Percentiles rank a stretch among this genome's conserved stretches.
These are phyloP conservation scores for Catagonus wagneri DNA, from an alignment of 2,113 vertebrate genomes.

Conservation along the genomic window DNA sequence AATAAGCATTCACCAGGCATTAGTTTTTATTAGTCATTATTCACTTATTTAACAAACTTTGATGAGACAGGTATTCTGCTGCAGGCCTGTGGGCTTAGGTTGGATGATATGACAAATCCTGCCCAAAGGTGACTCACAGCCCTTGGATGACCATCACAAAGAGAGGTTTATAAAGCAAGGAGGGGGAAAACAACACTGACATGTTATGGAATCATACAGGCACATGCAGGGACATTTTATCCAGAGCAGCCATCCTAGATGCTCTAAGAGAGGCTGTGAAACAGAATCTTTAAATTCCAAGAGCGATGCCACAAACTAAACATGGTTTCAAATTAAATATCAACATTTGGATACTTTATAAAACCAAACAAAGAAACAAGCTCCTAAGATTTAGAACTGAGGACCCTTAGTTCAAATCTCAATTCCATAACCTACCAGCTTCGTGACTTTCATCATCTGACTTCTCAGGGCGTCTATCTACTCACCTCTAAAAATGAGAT, in stretches of 20 bases:
- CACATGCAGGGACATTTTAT: neutral
- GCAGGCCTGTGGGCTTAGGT: neutral
- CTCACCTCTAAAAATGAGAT: slow-evolving; percentile 20
- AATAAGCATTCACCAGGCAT: neutral
- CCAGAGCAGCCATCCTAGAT: neutral
- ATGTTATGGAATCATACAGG: neutral
- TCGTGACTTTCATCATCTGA: neutral
- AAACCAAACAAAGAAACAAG: neutral
- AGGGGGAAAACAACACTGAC: neutral
- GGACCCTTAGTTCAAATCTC: neutral
- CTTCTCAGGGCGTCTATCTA: neutral
- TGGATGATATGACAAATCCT: neutral
- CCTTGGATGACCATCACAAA: neutral
- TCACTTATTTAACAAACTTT: neutral
- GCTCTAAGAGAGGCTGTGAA: neutral
- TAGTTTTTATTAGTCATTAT: neutral
- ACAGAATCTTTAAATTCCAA: neutral
- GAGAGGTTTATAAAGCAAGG: neutral
- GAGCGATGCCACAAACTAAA: neutral
- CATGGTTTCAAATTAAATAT: neutral
- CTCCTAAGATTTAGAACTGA: neutral
- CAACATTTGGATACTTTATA: neutral
- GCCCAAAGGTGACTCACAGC: neutral
- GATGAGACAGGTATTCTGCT: neutral
- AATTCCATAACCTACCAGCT: neutral